Base-by-base conservation (phyloP, 2,888 invertebrate species). In the Gerris lacustris region DNA sequence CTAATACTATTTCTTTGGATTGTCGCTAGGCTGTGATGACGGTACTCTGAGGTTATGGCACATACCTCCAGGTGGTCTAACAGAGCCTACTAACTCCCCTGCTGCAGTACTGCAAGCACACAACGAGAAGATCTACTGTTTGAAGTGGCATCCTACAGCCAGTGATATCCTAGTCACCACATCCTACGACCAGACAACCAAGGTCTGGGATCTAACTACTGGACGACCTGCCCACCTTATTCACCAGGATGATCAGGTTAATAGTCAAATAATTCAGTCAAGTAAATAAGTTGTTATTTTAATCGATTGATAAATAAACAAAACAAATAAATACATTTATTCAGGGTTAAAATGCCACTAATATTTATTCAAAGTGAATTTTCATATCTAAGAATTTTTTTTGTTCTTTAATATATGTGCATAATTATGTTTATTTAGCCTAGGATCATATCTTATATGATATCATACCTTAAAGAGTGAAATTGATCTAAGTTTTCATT, bases 81-180 rank as follows among this genome's bases (percentile, higher is more conserved):
- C 85, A 62, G 91, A 92, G 78, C 92, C 92, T 0, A 90, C 91
- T 0, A 94, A 93, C 80, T 85, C 86, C 71, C 89, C 92, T 0
- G 83, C 85, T 67, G 83, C 85, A 47, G 85, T 85, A 76, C 82
- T 89, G 77, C 86, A 87, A 15, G 94, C 92, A 0, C 94, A 95
- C 79, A 85, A 88, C 6, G 96, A 96, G 81, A 95, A 96, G 82
- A 91, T 96, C 71, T 94, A 93, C 81, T 88, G 94, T 74, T 87
- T 96, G 15, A 90, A 92, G 80, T 94, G 88, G 80, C 96, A 97
- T 82, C 96, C 97, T 0, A 83, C 92, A 72, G 95, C 96, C 0
- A 83, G 87, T 31, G 90, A 95, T 80, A 85, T 97, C 2, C 82
- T 98, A 63, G 89, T 92, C 0, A 90, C 94, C 0, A 94, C 93